phyloP scores from a whole-genome alignment of 2,113 vertebrate species.

The Ginglymostoma cirratum region DNA sequence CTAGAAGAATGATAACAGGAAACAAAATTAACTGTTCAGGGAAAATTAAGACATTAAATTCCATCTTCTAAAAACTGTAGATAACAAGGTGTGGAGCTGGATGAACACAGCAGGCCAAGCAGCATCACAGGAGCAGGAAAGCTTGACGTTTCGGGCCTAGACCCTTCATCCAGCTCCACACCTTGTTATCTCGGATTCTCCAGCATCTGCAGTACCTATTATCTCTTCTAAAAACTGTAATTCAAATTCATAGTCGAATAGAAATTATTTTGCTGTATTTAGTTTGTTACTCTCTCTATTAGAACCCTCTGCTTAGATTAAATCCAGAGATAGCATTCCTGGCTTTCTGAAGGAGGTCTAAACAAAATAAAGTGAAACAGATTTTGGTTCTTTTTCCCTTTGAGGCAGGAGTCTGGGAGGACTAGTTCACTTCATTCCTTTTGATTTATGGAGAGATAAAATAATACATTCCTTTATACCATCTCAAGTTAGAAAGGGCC shows the following conservation, averaged over 20 bases:
- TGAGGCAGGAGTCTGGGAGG: neutral
- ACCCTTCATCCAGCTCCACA: too few relatives aligned
- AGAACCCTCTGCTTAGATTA: neutral
- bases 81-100: too few relatives aligned
- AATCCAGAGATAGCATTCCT: neutral
- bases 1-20: neutral
- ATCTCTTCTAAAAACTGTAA: neutral
- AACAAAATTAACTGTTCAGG: neutral
- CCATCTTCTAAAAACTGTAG: neutral
- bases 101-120: too few relatives aligned
- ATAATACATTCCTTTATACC: neutral
- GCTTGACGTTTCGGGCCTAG: too few relatives aligned
- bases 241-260: neutral
- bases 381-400: neutral
- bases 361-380: conserved; percentile 6
- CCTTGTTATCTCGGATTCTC: too few relatives aligned
- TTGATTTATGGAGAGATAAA: conserved; percentile 3
- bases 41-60: neutral
- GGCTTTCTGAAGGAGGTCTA: neutral
- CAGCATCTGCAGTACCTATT: too few relatives aligned
- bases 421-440: neutral
- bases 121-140: too few relatives aligned
- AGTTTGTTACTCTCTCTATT: neutral
- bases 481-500: neutral
- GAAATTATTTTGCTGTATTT: too few relatives aligned